These are phyloP conservation scores for Drepana falcataria DNA, from an alignment of 2,888 invertebrate genomes.

Conservation along the genomic window DNA sequence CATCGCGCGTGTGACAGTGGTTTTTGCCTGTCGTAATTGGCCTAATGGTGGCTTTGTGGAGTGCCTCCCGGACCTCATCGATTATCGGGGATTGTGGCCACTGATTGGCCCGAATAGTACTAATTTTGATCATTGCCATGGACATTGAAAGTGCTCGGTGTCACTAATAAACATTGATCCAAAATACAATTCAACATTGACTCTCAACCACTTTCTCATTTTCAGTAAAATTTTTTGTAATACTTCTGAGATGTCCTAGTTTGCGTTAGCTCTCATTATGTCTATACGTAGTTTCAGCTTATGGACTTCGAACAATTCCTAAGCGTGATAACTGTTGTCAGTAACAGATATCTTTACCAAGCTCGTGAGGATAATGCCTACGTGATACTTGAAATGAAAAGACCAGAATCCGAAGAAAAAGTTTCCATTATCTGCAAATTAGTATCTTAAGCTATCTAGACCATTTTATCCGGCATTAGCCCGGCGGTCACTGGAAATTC, in stretches of 20 bases:
- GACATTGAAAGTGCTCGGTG: neutral
- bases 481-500: conserved; percentile 2
- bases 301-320: too few species aligned
- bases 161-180: neutral
- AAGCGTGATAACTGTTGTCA: too few species aligned
- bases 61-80: conserved; percentile 38
- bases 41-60: conserved; percentile 39
- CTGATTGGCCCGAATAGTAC: conserved; percentile 7
- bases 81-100: conserved; percentile 16
- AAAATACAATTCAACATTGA: too few species aligned
- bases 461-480: neutral
- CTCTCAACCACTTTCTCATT: too few species aligned
- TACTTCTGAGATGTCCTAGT: too few species aligned
- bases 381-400: neutral
- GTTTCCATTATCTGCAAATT: neutral
- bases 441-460: neutral
- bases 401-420: neutral
- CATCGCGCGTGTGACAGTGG: conserved; percentile 32
- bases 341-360: too few species aligned
- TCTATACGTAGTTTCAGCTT: too few species aligned
- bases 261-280: too few species aligned
- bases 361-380: neutral
- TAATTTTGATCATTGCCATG: neutral
- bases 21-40: conserved; percentile 50
- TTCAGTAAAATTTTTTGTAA: too few species aligned